Evolutionary conservation across 2,113 vertebrate species (phyloP).

Genomic region (Cebidichthys violaceus): DNA sequence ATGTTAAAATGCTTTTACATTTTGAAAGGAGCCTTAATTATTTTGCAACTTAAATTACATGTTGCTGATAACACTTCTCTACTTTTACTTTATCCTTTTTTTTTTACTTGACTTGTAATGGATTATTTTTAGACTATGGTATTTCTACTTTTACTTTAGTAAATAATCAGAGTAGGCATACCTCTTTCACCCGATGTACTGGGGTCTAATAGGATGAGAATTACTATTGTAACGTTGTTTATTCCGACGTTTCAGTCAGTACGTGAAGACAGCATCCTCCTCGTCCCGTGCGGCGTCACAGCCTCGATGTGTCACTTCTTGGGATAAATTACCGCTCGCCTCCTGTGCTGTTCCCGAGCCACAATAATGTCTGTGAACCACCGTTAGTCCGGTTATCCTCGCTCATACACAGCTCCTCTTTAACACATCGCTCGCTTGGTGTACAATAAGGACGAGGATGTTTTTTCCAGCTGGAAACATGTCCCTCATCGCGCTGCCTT

Average conservation of each 20-base stretch:
- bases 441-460: conserved; percentile 37
- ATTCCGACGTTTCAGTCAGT: background rate
- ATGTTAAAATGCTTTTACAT: background rate
- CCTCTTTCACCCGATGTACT: no score
- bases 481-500: conserved; percentile 68
- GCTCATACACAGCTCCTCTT: background rate
- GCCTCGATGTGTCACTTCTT: conserved; percentile 68
- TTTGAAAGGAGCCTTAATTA: background rate
- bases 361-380: conserved; percentile 34
- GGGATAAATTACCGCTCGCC: conserved; percentile 53
- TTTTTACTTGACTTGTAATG: no score
- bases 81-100: no score
- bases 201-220: background rate
- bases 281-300: conserved; percentile 66
- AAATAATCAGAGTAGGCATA: background rate
- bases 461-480: conserved; percentile 61
- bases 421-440: background rate
- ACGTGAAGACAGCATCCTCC: conserved; percentile 34
- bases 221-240: background rate
- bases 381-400: conserved; percentile 27
- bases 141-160: no score
- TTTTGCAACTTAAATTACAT: no score
- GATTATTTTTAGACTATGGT: background rate
- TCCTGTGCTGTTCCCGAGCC: conserved; percentile 21
- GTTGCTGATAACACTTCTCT: no score